Percentiles rank a stretch among this genome's conserved stretches.
These are phyloP conservation scores for Drosophila chauvacae DNA, from an alignment of 1,140 invertebrate species.

Conservation along the genomic window DNA sequence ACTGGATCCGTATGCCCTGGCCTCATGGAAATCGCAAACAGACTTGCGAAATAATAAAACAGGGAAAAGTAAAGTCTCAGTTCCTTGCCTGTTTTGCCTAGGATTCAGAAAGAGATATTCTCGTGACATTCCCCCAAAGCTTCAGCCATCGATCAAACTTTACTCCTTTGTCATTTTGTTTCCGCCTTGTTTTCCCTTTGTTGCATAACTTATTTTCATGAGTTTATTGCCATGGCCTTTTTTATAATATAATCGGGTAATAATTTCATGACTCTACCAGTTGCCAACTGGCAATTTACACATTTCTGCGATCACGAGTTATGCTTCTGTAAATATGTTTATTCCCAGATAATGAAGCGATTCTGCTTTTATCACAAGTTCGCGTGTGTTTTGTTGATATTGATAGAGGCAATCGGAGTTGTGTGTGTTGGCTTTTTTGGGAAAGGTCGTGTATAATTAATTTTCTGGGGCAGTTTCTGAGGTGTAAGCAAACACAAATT, in stretches of 20 bases:
- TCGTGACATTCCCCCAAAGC: slow-evolving; percentile 15
- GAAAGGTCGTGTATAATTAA: slow-evolving; percentile 57
- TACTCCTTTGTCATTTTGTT: slow-evolving; percentile 1
- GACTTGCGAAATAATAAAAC: slow-evolving; percentile 29
- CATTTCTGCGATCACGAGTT: slow-evolving; percentile 43
- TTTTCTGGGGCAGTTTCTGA: slow-evolving; percentile 10
- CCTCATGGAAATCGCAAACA: slow-evolving; percentile 10
- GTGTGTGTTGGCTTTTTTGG: slow-evolving; percentile 30
- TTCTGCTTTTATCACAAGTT: slow-evolving; percentile 39
- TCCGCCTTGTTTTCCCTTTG: slow-evolving; percentile 10
- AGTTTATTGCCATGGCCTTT: slow-evolving; percentile 23
- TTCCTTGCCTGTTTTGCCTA: background rate
- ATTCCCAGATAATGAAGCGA: slow-evolving; percentile 26
- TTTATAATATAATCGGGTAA: slow-evolving; percentile 13
- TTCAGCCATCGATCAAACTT: slow-evolving; percentile 50
- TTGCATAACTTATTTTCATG: slow-evolving; percentile 34
- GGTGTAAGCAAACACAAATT: slow-evolving; percentile 18
- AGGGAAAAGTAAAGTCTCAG: slow-evolving; percentile 14
- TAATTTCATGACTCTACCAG: slow-evolving; percentile 18
- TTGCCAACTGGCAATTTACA: slow-evolving; percentile 49
- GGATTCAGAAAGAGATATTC: slow-evolving; percentile 13
- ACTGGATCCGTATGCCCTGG: slow-evolving; percentile 26
- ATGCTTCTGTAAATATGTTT: slow-evolving; percentile 9
- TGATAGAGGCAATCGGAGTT: slow-evolving; percentile 30
- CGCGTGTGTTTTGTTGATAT: slow-evolving; percentile 26